phyloP scores from a whole-genome alignment of 2,113 vertebrate genomes.

The Ailurus styani region DNA sequence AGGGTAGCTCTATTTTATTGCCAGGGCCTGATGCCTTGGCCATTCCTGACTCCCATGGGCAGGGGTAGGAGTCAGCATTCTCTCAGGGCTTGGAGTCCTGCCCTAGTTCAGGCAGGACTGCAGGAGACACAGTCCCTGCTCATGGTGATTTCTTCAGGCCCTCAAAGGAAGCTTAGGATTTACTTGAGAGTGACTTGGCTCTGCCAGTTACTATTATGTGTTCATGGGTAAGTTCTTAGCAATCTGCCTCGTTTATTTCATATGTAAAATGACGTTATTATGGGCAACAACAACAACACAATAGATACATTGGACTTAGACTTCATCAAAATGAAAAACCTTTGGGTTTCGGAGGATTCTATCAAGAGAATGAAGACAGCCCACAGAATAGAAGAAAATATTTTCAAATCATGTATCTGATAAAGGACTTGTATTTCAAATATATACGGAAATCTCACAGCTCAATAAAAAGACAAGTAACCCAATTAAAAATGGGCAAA shows the following conservation, averaged over 20 bases:
- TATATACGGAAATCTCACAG: background rate
- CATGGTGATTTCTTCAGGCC: background rate
- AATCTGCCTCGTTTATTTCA: background rate
- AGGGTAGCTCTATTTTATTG: background rate
- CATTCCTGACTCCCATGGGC: background rate
- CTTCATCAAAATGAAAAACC: constrained; percentile 9
- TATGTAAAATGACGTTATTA: background rate
- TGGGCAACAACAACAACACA: background rate
- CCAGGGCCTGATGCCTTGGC: background rate
- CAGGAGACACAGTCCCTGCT: background rate
- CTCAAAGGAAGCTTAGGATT: background rate
- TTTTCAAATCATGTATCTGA: background rate
- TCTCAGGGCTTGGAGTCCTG: background rate
- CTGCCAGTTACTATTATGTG: background rate
- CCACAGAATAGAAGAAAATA: background rate
- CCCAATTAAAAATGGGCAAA: constrained; percentile 9
- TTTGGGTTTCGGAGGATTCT: background rate
- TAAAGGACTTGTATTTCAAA: background rate
- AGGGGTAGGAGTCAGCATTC: background rate
- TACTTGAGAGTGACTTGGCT: background rate
- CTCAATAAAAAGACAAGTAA: constrained; percentile 26
- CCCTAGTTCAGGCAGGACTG: background rate
- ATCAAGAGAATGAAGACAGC: background rate
- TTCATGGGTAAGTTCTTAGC: background rate
- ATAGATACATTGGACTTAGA: background rate